Evolutionary conservation across 2,888 invertebrate species (phyloP).

Genomic region (Pyrrhia umbra): DNA sequence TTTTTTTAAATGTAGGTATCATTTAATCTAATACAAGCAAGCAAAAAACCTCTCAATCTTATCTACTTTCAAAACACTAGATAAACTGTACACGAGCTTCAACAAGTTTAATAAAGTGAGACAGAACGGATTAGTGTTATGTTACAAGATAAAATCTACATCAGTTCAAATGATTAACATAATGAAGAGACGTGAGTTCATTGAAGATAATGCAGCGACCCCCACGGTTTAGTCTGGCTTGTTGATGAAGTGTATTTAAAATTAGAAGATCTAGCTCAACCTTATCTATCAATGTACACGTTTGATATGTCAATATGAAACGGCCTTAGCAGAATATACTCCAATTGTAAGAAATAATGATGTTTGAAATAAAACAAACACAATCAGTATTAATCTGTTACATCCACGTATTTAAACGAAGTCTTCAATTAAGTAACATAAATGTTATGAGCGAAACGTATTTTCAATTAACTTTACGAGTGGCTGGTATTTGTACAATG

Average conservation of each 20-base stretch:
- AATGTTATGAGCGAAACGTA: no score
- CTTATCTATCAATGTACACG: neutral
- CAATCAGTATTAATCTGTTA: no score
- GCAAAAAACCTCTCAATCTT: conserved; percentile 6
- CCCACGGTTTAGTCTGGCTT: conserved; percentile 22
- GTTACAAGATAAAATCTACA: conserved; percentile 48
- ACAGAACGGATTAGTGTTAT: conserved; percentile 38
- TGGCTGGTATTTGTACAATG: no score
- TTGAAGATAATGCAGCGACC: conserved; percentile 21
- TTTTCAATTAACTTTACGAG: no score
- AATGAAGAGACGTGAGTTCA: conserved; percentile 30
- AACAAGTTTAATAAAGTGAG: conserved; percentile 32
- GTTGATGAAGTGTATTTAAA: neutral
- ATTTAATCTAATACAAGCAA: neutral
- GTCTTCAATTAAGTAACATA: no score
- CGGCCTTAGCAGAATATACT: no score
- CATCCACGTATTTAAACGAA: no score
- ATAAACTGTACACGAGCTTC: conserved; percentile 25
- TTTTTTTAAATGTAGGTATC: neutral
- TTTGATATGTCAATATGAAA: no score
- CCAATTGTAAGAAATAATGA: no score
- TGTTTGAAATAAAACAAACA: no score
- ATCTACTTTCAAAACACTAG: conserved; percentile 9
- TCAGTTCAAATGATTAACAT: conserved; percentile 36
- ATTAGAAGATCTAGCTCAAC: neutral